Evolutionary conservation across 2,888 invertebrate species (phyloP), one percentile per base, ranked within the genome.

Genomic region (Acanthacorydalis orientalis): DNA sequence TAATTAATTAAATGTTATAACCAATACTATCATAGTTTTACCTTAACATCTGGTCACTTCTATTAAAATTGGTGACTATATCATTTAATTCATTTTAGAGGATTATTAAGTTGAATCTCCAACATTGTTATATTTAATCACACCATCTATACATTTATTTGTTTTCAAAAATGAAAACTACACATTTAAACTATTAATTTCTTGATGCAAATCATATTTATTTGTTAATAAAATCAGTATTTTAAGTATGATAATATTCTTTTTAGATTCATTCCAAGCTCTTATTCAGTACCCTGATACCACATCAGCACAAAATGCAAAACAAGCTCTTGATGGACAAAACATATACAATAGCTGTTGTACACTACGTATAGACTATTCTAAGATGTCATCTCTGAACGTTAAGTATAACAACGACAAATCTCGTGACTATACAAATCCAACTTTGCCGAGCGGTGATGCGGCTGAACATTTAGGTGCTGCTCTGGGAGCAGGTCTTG

Each of bases 321-420:
- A 96, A 78, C 78, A 90, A 80, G 80, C 91, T 50, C 74, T 98
- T 59, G 97, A 99, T 65, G 96, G 96, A 41, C 97, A 98, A 70
- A 96, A 97, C 69, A 95, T 97, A 63, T 98, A 97, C 80, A 97
- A 95, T 69, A 93, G 95, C 51, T 98, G 98, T 74, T 97, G 97
- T 76, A 97, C 96, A 48, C 77, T 98, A 61, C 86, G 96, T 68
- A 97, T 98, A 68, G 97, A 98, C 72, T 98, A 95, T 75, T 95
- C 95, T 59, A 98, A 98, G 73, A 80, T 98, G 80, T 86, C 90
- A 59, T 91, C 90, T 59, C 77, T 98, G 60, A 97, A 97, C 71
- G 97, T 98, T 57, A 95, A 96, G 69, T 99, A 95, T 76, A 99
- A 98, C 77, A 99, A 98, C 72, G 98, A 99, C 75, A 98, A 99